Evolutionary conservation across 2,113 vertebrate species (phyloP), one percentile per base, ranked within the genome.

Genomic region (Synodontis membranacea): DNA sequence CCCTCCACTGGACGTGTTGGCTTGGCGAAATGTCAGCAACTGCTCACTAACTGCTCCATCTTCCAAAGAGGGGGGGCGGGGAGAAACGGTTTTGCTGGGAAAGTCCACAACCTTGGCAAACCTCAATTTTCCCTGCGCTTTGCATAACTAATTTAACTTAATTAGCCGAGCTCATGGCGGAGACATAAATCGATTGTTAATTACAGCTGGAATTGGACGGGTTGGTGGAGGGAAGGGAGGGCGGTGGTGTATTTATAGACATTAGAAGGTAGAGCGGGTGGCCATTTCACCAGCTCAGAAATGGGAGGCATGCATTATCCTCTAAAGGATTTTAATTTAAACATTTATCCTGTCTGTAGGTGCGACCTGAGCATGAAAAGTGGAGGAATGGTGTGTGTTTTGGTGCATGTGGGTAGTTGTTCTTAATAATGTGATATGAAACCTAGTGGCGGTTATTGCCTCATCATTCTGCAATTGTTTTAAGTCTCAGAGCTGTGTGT

Each of bases 91-190:
- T 82, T 50, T 46, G 56, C 37, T 39, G 44, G 86, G 56, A 87
- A 87, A 87, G 80, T 83, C 86, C 80, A 78, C 86, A 87, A 87
- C 86, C 80, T 75, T 87, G 86, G 86, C 80, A 78, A 87, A 87
- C 86, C 86, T 87, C 86, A 83, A 87, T 87, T 87, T 87, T 82
- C 72, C 58, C 58, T 50, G 54, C 39, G 80, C 81, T 87, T 87
- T 87, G 86, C 86, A 87, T 87, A 87, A 87, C 86, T 87, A 87
- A 87, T 87, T 82, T 83, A 83, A 87, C 86, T 83, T 87, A 87
- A 87, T 87, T 87, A 87, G 86, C 70, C 72, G 19, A 50, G 80
- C 70, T 83, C 86, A 66, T 87, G 86, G 81, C 80, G 46, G 70
- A 83, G 70, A 70, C 80, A 87, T 87, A 87, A 87, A 87, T 87